Evolutionary conservation across 2,888 invertebrate species (phyloP).

Genomic region (Pimpla rufipes): DNA sequence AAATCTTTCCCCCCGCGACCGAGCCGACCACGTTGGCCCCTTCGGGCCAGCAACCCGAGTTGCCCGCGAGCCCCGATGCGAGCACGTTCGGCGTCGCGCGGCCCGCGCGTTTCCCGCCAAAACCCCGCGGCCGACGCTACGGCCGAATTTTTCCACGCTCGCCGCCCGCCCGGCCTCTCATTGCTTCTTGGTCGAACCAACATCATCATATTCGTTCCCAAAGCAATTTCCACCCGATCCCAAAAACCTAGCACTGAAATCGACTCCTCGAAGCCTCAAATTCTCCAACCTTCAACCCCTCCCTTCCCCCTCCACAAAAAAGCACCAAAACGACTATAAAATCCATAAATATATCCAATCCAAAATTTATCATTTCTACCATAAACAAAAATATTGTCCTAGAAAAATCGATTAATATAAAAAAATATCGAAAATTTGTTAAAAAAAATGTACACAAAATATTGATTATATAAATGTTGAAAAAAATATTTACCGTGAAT

Average conservation of each 20-base stretch:
- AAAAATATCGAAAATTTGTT: background rate
- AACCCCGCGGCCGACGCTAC: slow-evolving; percentile 47
- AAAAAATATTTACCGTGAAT: slow-evolving; percentile 81
- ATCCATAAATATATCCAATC: background rate
- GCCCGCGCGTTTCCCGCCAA: slow-evolving; percentile 62
- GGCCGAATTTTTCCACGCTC: slow-evolving; percentile 41
- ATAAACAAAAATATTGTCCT: too few species aligned
- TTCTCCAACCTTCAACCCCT: too few species aligned
- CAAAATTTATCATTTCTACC: background rate
- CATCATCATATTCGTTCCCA: slow-evolving; percentile 57
- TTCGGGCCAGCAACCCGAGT: slow-evolving; percentile 31
- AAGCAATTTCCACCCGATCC: slow-evolving; percentile 45
- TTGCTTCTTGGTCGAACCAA: slow-evolving; percentile 69
- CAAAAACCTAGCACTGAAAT: too few species aligned
- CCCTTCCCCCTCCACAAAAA: too few species aligned
- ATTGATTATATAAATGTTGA: background rate
- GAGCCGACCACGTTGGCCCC: background rate
- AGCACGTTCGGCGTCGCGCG: slow-evolving; percentile 36
- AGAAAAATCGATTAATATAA: too few species aligned
- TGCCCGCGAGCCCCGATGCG: slow-evolving; percentile 46
- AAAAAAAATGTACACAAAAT: background rate
- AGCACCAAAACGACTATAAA: background rate
- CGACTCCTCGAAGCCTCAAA: too few species aligned
- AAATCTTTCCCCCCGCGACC: background rate
- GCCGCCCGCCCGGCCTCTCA: slow-evolving; percentile 14